Evolutionary conservation across 1,140 invertebrate species (phyloP).

Genomic region (Zaprionus tsacasi): DNA sequence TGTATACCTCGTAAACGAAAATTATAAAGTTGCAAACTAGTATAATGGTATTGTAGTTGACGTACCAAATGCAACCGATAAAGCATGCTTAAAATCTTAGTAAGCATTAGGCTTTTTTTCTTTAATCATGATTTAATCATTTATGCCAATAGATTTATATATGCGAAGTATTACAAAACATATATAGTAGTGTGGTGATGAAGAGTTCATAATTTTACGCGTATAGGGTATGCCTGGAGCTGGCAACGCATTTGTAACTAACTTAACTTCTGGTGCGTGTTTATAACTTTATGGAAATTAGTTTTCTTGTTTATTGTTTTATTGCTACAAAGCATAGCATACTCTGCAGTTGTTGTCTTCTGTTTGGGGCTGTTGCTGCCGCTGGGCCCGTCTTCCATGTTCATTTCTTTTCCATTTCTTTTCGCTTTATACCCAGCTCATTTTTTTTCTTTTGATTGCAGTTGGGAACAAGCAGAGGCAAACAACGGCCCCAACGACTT

Average conservation of each 20-base stretch:
- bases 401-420: constrained; percentile 57
- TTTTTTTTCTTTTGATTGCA: constrained; percentile 13
- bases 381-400: constrained; percentile 51
- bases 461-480: neutral
- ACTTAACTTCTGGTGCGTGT: constrained; percentile 48
- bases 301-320: constrained; percentile 73
- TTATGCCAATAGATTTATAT: too few species aligned
- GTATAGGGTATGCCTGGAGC: neutral
- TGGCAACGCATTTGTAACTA: neutral
- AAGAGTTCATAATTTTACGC: too few species aligned
- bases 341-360: constrained; percentile 29
- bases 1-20: neutral
- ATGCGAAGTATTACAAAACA: too few species aligned
- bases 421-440: constrained; percentile 16
- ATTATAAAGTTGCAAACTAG: neutral
- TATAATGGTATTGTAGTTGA: neutral
- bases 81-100: too few species aligned
- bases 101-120: too few species aligned
- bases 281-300: constrained; percentile 77
- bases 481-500: constrained; percentile 30
- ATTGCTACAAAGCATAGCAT: constrained; percentile 47
- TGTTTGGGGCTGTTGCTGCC: constrained; percentile 18
- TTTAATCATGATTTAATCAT: too few species aligned
- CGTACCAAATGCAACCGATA: too few species aligned
- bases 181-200: too few species aligned